Percentiles rank a stretch among this genome's conserved stretches.
These are phyloP conservation scores for Megamerina dolium DNA, from an alignment of 2,888 invertebrate species.

Conservation along the genomic window DNA sequence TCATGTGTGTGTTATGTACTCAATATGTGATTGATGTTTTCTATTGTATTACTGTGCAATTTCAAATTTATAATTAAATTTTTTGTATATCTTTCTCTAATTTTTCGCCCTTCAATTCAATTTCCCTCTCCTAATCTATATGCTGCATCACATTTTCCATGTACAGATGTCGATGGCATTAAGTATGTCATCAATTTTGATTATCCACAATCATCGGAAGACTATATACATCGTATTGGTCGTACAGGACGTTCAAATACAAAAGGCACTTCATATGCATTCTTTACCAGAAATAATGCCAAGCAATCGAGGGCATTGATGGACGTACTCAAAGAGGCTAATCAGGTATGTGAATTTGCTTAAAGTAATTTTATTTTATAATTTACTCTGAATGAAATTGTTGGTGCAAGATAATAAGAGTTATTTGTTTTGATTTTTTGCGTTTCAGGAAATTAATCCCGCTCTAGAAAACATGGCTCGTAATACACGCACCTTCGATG, in stretches of 20 bases:
- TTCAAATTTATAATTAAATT: too few relatives aligned
- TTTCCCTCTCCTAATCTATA: constrained; percentile 9
- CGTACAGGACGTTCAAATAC: constrained; percentile 83
- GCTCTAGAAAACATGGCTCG: constrained; percentile 75
- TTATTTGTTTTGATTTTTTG: constrained; percentile 15
- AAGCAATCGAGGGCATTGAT: constrained; percentile 85
- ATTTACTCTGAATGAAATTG: too few relatives aligned
- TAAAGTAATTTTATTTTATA: background rate
- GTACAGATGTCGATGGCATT: constrained; percentile 89
- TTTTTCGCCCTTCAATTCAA: constrained; percentile 14
- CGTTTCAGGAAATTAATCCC: constrained; percentile 69
- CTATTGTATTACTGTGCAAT: too few relatives aligned
- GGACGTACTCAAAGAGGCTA: constrained; percentile 82
- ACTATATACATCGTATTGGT: constrained; percentile 93
- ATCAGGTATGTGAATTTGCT: constrained; percentile 58
- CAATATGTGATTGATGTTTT: too few relatives aligned
- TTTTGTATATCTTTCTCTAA: too few relatives aligned
- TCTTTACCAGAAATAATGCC: constrained; percentile 84
- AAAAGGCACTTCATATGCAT: constrained; percentile 89
- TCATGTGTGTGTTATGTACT: too few relatives aligned
- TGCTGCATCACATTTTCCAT: constrained; percentile 9
- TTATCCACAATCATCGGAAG: constrained; percentile 91
- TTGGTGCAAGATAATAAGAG: too few relatives aligned
- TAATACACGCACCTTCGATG: constrained; percentile 57
- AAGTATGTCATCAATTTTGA: constrained; percentile 96